Conservation (phyloP, 1,140 invertebrate genomes). For the Copidosoma floridanum region DNA sequence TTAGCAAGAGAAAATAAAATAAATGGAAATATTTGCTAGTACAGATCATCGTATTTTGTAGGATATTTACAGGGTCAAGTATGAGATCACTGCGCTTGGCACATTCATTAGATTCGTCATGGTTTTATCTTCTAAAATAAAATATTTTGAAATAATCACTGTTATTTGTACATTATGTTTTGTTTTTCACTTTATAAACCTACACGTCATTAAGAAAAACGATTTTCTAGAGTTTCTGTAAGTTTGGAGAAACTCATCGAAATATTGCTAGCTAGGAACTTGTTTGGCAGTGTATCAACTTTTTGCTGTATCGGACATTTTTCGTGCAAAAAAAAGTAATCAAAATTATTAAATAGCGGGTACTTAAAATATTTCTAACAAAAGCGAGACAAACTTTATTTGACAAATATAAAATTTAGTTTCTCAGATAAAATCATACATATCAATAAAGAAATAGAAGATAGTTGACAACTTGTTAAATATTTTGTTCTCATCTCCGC, state of each 20-base stretch:
- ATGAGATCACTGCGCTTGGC: slow-evolving; percentile 11
- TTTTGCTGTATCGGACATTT: too few relatives aligned
- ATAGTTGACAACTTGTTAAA: neutral
- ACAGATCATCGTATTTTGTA: neutral
- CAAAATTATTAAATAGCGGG: neutral
- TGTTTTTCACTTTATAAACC: neutral
- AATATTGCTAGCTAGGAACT: too few relatives aligned
- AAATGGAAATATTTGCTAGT: slow-evolving; percentile 6
- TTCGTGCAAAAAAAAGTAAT: neutral
- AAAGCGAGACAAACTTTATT: neutral
- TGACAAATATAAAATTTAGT: neutral
- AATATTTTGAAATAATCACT: slow-evolving; percentile 7
- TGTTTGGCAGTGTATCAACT: neutral
- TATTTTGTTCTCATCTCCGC: slow-evolving; percentile 9
- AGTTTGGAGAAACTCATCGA: too few relatives aligned
- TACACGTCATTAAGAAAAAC: too few relatives aligned
- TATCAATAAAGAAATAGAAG: neutral
- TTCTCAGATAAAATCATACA: slow-evolving; percentile 11
- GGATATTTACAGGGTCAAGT: slow-evolving; percentile 14
- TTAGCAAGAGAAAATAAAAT: slow-evolving; percentile 3
- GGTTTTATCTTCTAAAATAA: neutral
- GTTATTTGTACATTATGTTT: slow-evolving; percentile 7
- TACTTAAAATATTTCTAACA: slow-evolving; percentile 2
- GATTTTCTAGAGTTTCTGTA: too few relatives aligned
- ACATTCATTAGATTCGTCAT: slow-evolving; percentile 5